phyloP scores from a whole-genome alignment of 2,797 vertebrate genomes.

The Mus minutoides region DNA sequence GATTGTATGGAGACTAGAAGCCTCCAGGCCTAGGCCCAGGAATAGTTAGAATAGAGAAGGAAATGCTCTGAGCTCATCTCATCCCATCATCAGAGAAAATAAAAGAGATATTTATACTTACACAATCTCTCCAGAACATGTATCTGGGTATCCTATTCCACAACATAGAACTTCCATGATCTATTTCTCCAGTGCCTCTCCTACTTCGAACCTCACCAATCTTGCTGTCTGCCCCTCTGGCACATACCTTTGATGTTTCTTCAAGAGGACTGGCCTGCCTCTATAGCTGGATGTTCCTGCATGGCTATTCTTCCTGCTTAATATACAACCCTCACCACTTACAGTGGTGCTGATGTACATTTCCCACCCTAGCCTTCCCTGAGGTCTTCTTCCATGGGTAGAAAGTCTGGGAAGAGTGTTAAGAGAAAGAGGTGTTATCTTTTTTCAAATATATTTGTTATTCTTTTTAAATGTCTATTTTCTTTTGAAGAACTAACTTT shows the following conservation, averaged over 20 bases:
- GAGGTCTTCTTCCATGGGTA: background rate
- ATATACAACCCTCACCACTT: background rate
- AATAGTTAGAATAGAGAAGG: background rate
- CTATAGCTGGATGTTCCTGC: background rate
- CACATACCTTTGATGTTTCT: background rate
- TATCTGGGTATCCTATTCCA: background rate
- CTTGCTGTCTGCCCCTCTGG: background rate
- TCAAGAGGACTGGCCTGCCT: background rate
- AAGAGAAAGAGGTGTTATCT: background rate
- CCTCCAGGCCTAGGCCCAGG: too few species aligned
- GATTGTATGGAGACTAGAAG: background rate
- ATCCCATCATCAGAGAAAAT: background rate
- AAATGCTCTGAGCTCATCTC: background rate
- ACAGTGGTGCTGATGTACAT: background rate
- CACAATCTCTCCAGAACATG: background rate
- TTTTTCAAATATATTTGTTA: background rate
- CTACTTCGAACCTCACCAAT: rapidly evolving
- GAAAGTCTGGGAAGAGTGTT: background rate
- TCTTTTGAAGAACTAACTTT: slow-evolving; percentile 28
- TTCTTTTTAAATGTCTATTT: background rate
- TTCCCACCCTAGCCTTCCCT: background rate
- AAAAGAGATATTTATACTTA: too few species aligned
- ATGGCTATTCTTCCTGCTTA: background rate
- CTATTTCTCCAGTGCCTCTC: background rate
- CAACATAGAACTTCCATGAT: background rate